These are phyloP conservation scores for Grantiella picta DNA, from an alignment of 2,113 vertebrate species.

Conservation along the genomic window DNA sequence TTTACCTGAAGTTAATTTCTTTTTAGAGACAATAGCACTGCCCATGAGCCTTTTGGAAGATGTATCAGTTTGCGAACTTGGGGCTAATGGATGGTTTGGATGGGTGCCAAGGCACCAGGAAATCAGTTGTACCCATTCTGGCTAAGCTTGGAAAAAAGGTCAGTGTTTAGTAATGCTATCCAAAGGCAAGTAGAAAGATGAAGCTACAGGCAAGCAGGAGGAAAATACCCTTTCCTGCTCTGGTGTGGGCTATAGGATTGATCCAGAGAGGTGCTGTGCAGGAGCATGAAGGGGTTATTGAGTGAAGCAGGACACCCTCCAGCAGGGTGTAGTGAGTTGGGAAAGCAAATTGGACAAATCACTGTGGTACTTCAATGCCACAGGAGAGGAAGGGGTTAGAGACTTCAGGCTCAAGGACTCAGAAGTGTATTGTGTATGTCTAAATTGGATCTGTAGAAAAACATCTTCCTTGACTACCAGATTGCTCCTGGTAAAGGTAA, in stretches of 20 bases:
- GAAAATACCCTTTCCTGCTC: background rate
- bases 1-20: constrained; percentile 19
- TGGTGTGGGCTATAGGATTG: rapidly evolving
- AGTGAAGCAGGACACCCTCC: background rate
- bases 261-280: background rate
- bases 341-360: background rate
- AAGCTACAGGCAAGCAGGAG: background rate
- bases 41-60: background rate
- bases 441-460: background rate
- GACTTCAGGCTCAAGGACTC: background rate
- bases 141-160: background rate
- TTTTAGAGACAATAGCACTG: background rate
- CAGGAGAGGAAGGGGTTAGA: background rate
- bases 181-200: background rate
- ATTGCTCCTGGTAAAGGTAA: background rate
- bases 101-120: constrained; percentile 12
- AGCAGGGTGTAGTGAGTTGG: background rate
- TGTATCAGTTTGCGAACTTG: background rate
- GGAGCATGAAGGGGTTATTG: background rate
- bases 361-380: background rate
- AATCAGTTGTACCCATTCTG: background rate
- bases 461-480: background rate
- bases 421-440: rapidly evolving
- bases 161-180: background rate
- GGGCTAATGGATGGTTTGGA: constrained; percentile 52